Evolutionary conservation across 2,888 invertebrate genomes (phyloP), one percentile per base, ranked within the genome.

Genomic region (Drosophila subsilvestris): DNA sequence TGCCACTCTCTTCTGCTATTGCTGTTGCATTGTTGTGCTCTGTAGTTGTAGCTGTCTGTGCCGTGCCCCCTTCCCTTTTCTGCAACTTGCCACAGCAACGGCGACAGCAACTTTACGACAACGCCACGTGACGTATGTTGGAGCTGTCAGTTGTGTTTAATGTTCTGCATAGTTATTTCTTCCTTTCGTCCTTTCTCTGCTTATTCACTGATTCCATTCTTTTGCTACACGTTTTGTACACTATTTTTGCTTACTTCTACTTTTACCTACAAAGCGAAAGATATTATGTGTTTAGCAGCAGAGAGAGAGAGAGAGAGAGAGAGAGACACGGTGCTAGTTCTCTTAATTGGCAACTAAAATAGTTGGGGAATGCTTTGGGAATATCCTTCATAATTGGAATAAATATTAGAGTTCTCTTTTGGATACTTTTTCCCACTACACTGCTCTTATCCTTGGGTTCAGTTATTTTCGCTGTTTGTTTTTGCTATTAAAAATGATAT

Each of bases 61-160:
- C 5, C 43, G 8, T 17, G 25, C 5, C 43, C 51, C 5, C 14
- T 25, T 32, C 3, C 18, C 18, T 50, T 22, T 48, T 14, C 10
- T 37, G 51, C 47, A 44, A 27, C 53, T 50, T 55, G 61, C 44
- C 59, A 57, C 68, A 74, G 63, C 44, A 67, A 73, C 73, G 58
- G 49, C 60, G 57, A 53, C 74, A 68, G 79, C 71, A 83, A 84
- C 86, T 83, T 86, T 83, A 83, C 86, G 86, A 84, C 83, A 84
- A 60, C 81, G 74, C 79, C 84, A 83, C 84, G 83, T 83, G 86
- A 83, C 83, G 86, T 83, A 83, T 83, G 83, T 86, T 81, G 65
- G 25, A 74, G 73, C 85, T 83, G 86, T 86, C 86, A 83, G 81
- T 81, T 86, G 84, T 83, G 84, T 81, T 86, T 86, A 86, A 86